A percentile compares a stretch with the other conserved stretches of the same genome.
Evolutionary conservation across 2,797 vertebrate genomes (phyloP).

Genomic region (Chiloscyllium punctatum): DNA sequence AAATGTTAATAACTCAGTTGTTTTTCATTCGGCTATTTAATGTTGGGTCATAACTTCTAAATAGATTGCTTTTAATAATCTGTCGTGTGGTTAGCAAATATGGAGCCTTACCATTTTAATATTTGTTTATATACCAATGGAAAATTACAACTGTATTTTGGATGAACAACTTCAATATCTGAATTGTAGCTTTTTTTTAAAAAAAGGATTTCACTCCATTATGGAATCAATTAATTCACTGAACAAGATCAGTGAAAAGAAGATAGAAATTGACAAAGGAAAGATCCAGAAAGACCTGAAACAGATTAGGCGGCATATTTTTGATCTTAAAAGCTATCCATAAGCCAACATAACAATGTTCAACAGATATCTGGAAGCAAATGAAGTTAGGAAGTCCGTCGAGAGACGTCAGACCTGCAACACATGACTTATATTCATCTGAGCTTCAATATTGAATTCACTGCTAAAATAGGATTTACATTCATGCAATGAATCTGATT

Average conservation of each 20-base stretch:
- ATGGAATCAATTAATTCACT: constrained; percentile 67
- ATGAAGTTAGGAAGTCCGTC: not conserved
- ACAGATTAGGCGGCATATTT: constrained; percentile 51
- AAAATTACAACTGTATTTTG: constrained; percentile 15
- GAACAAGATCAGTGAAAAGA: constrained; percentile 66
- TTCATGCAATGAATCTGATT: not conserved
- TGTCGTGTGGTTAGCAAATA: not conserved
- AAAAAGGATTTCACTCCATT: constrained; percentile 72
- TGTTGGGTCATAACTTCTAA: not conserved
- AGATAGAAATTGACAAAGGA: constrained; percentile 65
- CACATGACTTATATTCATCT: not conserved
- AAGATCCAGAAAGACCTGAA: constrained; percentile 63
- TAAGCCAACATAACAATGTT: not conserved
- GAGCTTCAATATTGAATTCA: not conserved
- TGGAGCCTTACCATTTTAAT: not conserved
- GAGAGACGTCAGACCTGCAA: not conserved
- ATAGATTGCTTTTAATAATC: not conserved
- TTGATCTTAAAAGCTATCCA: constrained; percentile 47
- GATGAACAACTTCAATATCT: not conserved
- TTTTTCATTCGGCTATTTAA: not conserved
- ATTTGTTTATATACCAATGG: not conserved
- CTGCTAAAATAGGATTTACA: not conserved
- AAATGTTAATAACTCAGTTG: not conserved
- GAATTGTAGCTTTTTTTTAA: constrained; percentile 28
- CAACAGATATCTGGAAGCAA: not conserved